A percentile compares a stretch with the other conserved stretches of the same genome.
These are phyloP conservation scores for Seison nebaliae DNA, from an alignment of 1,140 invertebrate species.

Conservation along the genomic window DNA sequence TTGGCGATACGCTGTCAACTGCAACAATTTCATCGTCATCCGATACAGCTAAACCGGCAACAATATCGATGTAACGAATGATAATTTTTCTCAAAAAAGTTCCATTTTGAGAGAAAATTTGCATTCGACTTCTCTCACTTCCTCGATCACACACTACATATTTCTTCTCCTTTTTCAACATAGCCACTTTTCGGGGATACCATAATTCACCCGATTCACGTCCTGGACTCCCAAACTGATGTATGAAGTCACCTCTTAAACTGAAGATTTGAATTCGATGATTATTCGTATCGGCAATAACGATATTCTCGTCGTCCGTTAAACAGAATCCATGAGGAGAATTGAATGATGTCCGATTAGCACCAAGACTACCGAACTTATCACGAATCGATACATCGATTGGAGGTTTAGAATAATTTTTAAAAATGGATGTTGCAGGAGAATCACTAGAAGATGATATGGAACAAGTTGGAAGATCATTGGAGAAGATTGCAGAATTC, in stretches of 20 bases:
- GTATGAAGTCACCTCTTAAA: slow-evolving; percentile 57
- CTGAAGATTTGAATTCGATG: slow-evolving; percentile 70
- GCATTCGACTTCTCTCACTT: slow-evolving; percentile 76
- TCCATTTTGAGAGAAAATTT: slow-evolving; percentile 44
- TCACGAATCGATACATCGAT: too few relatives aligned
- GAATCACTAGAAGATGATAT: too few relatives aligned
- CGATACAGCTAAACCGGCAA: slow-evolving; percentile 72
- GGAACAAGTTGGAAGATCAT: too few relatives aligned
- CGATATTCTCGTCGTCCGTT: slow-evolving; percentile 59
- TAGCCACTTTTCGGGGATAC: slow-evolving; percentile 79
- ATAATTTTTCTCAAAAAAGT: slow-evolving; percentile 61
- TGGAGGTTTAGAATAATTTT: too few relatives aligned
- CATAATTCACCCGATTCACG: slow-evolving; percentile 69
- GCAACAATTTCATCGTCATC: slow-evolving; percentile 66
- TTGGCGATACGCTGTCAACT: slow-evolving; percentile 81
- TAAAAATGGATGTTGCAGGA: too few relatives aligned
- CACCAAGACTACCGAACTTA: slow-evolving; percentile 71
- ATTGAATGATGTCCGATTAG: slow-evolving; percentile 67
- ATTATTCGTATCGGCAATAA: slow-evolving; percentile 71
- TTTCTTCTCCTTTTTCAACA: slow-evolving; percentile 38
- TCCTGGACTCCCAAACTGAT: slow-evolving; percentile 59
- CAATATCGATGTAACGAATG: slow-evolving; percentile 74
- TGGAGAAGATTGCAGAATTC: too few relatives aligned
- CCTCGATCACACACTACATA: slow-evolving; percentile 85
- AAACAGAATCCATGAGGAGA: slow-evolving; percentile 86